A percentile compares a stretch with the other conserved stretches of the same genome.
Evolutionary conservation across 2,797 vertebrate genomes (phyloP).

Genomic region (Gymnodraco acuticeps): DNA sequence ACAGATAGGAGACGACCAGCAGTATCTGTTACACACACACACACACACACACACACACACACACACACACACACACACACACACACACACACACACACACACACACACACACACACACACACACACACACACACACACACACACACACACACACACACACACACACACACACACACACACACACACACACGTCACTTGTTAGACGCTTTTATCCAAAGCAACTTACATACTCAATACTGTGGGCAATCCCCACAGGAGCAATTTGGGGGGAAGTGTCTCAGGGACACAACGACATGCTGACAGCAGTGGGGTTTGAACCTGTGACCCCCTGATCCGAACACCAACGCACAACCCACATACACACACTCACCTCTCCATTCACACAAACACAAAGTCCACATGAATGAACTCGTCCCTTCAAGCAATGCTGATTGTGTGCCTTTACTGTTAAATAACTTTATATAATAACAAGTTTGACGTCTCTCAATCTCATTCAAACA

Average conservation of each 20-base stretch:
- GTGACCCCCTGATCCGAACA: too few species aligned
- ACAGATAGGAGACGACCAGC: background rate
- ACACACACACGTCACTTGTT: background rate
- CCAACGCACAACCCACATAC: too few species aligned
- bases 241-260: too few species aligned
- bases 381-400: background rate
- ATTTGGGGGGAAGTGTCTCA: too few species aligned
- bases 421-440: background rate
- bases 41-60: slow-evolving; percentile 11
- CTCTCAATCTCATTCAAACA: too few species aligned
- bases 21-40: slow-evolving; percentile 29
- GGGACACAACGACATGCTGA: too few species aligned
- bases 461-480: too few species aligned
- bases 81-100: background rate
- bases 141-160: slow-evolving; percentile 8
- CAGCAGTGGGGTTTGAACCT: too few species aligned
- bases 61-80: background rate
- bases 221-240: too few species aligned
- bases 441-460: too few species aligned
- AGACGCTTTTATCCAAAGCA: too few species aligned
- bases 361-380: too few species aligned
- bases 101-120: slow-evolving; percentile 8
- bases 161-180: slow-evolving; percentile 3
- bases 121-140: slow-evolving; percentile 8
- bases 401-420: slow-evolving; percentile 25